These are phyloP conservation scores for Autographa pulchrina DNA, from an alignment of 2,888 invertebrate species.

Conservation along the genomic window DNA sequence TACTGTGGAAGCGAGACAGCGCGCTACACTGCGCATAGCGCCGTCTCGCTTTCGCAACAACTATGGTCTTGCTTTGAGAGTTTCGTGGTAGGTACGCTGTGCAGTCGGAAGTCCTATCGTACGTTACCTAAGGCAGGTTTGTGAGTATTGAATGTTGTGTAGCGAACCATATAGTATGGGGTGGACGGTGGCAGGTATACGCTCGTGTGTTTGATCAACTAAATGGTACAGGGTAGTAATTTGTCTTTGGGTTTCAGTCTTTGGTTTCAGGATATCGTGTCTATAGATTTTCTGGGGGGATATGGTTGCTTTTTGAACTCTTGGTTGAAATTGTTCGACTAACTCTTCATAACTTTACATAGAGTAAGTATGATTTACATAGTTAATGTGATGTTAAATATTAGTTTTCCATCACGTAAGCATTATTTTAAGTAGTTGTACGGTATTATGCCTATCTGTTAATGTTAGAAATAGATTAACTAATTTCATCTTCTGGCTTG, in stretches of 20 bases:
- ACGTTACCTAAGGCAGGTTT: slow-evolving; percentile 23
- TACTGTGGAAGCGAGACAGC: too few species aligned
- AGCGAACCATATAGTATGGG: slow-evolving; percentile 19
- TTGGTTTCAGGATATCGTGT: not conserved
- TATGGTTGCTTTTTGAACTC: too few species aligned
- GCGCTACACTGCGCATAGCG: too few species aligned
- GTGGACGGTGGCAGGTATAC: not conserved
- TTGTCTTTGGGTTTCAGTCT: not conserved
- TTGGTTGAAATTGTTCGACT: too few species aligned
- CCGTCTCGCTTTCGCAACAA: not conserved
- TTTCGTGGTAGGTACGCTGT: not conserved
- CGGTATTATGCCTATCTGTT: too few species aligned
- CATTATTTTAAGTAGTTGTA: too few species aligned
- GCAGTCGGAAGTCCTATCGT: slow-evolving; percentile 7
- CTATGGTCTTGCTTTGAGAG: not conserved
- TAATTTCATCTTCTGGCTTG: not conserved
- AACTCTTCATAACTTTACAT: too few species aligned
- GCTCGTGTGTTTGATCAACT: not conserved
- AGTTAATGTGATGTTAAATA: too few species aligned
- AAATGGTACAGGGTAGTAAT: not conserved
- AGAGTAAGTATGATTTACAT: too few species aligned
- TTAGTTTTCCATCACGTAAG: too few species aligned
- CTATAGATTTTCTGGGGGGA: not conserved
- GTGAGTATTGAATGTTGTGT: slow-evolving; percentile 21
- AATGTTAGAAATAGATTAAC: not conserved